Percentiles rank a stretch among this genome's conserved stretches.
These are phyloP conservation scores for Acanthiza pusilla DNA, from an alignment of 2,797 vertebrate genomes.

Conservation along the genomic window DNA sequence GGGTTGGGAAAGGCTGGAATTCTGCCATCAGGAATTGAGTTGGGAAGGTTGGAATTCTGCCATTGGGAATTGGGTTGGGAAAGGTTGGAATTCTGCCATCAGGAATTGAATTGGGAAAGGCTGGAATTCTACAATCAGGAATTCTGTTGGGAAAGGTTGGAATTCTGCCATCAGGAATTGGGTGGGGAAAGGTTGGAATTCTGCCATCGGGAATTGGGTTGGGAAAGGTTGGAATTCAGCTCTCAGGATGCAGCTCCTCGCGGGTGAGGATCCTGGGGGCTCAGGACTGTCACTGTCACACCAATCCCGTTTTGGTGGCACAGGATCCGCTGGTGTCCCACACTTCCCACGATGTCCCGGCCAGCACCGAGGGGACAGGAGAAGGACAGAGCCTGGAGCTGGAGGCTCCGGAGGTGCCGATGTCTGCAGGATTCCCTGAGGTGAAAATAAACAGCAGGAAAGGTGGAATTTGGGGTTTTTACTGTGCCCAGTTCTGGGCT, in stretches of 20 bases:
- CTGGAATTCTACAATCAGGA: too few species aligned
- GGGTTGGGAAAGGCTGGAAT: too few species aligned
- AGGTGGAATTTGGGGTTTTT: background rate
- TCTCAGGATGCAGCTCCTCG: background rate
- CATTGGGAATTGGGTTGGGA: too few species aligned
- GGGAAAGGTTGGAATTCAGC: too few species aligned
- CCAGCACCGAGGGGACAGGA: background rate
- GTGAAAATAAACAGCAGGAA: background rate
- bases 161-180: too few species aligned
- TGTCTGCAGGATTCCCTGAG: background rate
- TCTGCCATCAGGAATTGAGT: too few species aligned
- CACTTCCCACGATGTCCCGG: slow-evolving; percentile 1
- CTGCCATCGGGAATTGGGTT: too few species aligned
- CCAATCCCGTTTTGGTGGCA: background rate
- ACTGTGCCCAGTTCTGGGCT: background rate
- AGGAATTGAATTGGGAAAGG: too few species aligned
- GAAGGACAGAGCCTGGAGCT: slow-evolving; percentile 8
- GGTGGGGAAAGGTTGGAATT: too few species aligned
- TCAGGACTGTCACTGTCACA: background rate
- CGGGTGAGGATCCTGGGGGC: background rate
- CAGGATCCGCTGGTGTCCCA: slow-evolving; percentile 70
- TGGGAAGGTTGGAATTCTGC: too few species aligned
- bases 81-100: too few species aligned
- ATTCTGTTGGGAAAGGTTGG: too few species aligned
- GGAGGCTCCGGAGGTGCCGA: background rate